Conservation (phyloP, 2,797 vertebrate genomes). For the Hozukius guyotensis region DNA sequence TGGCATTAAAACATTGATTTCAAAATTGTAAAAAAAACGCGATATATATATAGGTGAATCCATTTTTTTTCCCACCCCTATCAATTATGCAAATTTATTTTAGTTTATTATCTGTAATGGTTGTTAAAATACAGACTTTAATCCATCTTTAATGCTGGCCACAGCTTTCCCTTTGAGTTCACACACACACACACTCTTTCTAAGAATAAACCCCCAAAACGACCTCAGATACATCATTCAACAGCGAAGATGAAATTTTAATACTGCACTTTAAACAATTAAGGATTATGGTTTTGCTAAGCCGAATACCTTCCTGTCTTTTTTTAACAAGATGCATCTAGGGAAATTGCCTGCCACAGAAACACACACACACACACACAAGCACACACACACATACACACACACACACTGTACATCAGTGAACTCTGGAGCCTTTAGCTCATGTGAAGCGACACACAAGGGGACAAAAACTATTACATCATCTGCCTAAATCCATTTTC, state of each 20-base stretch:
- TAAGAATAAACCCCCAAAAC: conserved; percentile 9
- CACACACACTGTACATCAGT: not conserved
- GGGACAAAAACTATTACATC: conserved; percentile 56
- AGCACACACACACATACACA: too few relatives aligned
- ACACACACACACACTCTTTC: not conserved
- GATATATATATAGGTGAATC: too few relatives aligned
- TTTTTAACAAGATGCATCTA: conserved; percentile 36
- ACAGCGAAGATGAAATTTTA: not conserved
- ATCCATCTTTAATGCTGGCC: not conserved
- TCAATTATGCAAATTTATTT: not conserved
- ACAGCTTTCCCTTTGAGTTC: not conserved
- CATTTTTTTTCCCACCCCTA: too few relatives aligned
- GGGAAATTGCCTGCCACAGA: conserved; percentile 13
- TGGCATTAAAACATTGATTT: too few relatives aligned
- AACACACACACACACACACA: not conserved
- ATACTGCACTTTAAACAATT: conserved; percentile 59
- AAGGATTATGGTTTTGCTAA: conserved; percentile 42
- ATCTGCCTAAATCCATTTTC: conserved; percentile 57
- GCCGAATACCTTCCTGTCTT: conserved; percentile 22
- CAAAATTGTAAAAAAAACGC: too few relatives aligned
- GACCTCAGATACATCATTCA: not conserved
- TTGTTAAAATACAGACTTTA: not conserved
- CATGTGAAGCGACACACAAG: conserved; percentile 39
- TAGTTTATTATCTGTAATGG: conserved; percentile 5
- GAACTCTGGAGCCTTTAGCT: conserved; percentile 43